Evolutionary conservation across 2,113 vertebrate genomes (phyloP).

Genomic region (Micromys minutus): DNA sequence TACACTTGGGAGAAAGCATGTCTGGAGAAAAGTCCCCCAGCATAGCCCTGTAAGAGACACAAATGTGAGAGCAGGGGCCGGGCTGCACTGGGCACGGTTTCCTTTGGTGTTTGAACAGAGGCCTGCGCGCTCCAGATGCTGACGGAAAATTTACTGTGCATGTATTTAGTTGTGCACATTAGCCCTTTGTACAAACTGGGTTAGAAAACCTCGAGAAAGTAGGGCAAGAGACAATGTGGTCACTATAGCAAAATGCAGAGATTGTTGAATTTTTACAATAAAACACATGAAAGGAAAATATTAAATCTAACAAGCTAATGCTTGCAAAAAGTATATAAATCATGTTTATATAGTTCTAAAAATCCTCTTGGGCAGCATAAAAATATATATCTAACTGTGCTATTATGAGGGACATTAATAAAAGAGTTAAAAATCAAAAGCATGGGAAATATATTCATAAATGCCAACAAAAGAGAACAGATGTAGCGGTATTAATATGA

Average conservation of each 20-base stretch:
- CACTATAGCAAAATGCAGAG: background rate
- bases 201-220: background rate
- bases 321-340: background rate
- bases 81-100: background rate
- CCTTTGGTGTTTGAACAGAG: background rate
- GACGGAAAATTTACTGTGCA: background rate
- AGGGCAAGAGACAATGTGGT: background rate
- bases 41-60: background rate
- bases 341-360: background rate
- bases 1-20: too few relatives aligned
- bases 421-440: constrained; percentile 44
- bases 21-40: background rate
- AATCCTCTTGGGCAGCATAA: background rate
- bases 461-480: constrained; percentile 13
- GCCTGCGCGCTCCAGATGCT: background rate
- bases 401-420: background rate
- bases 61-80: background rate
- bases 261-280: background rate
- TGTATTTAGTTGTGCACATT: background rate
- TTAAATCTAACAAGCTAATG: background rate
- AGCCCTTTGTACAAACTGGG: background rate
- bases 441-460: constrained; percentile 32
- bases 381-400: background rate
- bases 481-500: constrained; percentile 26
- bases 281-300: constrained; percentile 8